Evolutionary conservation across 1,140 invertebrate species (phyloP).

Genomic region (Kradibia gibbosae): DNA sequence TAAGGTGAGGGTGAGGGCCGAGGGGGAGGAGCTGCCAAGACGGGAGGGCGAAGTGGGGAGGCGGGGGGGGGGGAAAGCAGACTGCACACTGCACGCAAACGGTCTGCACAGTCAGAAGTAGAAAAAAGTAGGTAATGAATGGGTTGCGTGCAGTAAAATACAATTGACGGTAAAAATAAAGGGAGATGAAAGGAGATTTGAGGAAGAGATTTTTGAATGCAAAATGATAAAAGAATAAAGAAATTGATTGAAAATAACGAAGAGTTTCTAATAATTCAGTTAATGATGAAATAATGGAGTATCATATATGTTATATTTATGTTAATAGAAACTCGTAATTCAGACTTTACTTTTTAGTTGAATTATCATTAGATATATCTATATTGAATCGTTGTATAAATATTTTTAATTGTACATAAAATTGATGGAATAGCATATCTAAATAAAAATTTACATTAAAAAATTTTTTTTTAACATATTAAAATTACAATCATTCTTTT

Average conservation of each 20-base stretch:
- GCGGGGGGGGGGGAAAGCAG: background rate
- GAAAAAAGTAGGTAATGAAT: conserved; percentile 13
- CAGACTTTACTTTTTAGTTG: too few relatives aligned
- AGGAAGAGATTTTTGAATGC: background rate
- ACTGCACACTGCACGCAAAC: background rate
- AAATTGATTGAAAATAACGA: background rate
- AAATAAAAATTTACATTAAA: too few relatives aligned
- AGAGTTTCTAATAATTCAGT: background rate
- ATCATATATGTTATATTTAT: too few relatives aligned
- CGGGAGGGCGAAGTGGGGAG: background rate
- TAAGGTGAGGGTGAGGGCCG: too few relatives aligned
- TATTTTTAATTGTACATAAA: too few relatives aligned
- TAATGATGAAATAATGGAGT: background rate
- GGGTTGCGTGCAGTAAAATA: conserved; percentile 1
- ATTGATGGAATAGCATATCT: too few relatives aligned
- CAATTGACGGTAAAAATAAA: background rate
- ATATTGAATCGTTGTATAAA: too few relatives aligned
- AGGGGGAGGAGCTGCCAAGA: background rate
- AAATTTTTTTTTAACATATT: too few relatives aligned
- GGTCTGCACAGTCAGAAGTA: background rate
- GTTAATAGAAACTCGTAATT: too few relatives aligned
- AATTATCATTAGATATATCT: too few relatives aligned
- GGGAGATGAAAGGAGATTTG: background rate
- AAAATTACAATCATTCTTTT: too few relatives aligned
- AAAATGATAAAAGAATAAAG: background rate